Percentiles rank a stretch among this genome's conserved stretches.
These are phyloP conservation scores for Poecilia velifera DNA, from an alignment of 2,797 vertebrate species.

Conservation along the genomic window DNA sequence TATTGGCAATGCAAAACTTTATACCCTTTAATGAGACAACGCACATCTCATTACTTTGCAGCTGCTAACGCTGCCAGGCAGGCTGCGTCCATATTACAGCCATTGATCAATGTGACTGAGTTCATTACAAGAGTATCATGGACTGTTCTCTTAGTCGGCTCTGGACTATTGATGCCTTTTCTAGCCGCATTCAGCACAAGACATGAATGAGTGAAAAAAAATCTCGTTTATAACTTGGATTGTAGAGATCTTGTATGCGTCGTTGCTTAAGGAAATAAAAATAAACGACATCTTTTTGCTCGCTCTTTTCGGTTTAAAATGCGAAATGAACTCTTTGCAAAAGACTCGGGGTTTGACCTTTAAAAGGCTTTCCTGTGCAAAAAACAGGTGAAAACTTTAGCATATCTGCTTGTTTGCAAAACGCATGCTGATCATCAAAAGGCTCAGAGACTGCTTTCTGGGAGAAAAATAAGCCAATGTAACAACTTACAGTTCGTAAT, in stretches of 20 bases:
- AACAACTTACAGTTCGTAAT: background rate
- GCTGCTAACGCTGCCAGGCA: constrained; percentile 34
- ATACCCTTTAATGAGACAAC: constrained; percentile 24
- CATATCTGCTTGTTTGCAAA: background rate
- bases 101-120: constrained; percentile 55
- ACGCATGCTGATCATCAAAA: too few relatives aligned
- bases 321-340: background rate
- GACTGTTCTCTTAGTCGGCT: constrained; percentile 25
- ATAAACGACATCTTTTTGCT: background rate
- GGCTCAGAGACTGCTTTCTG: background rate
- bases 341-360: background rate
- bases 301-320: background rate
- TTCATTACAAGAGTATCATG: constrained; percentile 19
- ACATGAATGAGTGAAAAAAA: constrained; percentile 27
- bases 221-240: constrained; percentile 7
- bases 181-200: constrained; percentile 18
- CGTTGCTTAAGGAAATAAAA: constrained; percentile 3
- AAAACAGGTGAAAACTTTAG: background rate
- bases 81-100: constrained; percentile 9
- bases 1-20: constrained; percentile 8
- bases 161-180: constrained; percentile 55
- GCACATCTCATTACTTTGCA: constrained; percentile 31
- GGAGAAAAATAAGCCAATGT: background rate
- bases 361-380: too few relatives aligned
- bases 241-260: background rate